These are phyloP conservation scores for Hepsetus odoe DNA, from an alignment of 2,113 vertebrate genomes.

Conservation along the genomic window DNA sequence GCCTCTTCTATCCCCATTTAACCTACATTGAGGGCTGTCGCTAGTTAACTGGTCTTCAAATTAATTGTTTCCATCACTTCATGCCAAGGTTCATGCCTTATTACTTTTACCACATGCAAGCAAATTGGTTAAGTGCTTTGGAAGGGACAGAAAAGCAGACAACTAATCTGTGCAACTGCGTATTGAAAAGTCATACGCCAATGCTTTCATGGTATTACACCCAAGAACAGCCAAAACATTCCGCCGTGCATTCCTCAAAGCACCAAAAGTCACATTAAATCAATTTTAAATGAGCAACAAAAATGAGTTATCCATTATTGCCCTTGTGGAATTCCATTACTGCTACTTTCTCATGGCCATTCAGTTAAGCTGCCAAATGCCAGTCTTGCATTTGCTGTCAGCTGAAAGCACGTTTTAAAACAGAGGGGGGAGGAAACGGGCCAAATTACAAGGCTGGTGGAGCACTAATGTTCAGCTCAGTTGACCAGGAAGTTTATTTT, in stretches of 20 bases:
- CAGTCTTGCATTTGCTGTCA: conserved; percentile 9
- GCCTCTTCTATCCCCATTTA: conserved; percentile 51
- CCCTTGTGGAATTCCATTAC: conserved; percentile 22
- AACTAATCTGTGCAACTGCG: neutral
- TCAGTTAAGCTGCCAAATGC: conserved; percentile 31
- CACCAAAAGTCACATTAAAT: neutral
- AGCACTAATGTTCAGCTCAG: conserved; percentile 24
- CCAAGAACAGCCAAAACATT: neutral
- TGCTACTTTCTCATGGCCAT: conserved; percentile 39
- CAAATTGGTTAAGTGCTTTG: conserved; percentile 39
- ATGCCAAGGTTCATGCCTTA: conserved; percentile 50
- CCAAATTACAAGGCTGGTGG: conserved; percentile 47
- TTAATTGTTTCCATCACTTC: conserved; percentile 41
- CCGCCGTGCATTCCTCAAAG: neutral
- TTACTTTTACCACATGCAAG: conserved; percentile 38
- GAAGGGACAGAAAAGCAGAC: neutral
- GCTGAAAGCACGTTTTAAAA: conserved; percentile 37
- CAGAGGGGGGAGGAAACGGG: conserved; percentile 15
- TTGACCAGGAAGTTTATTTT: conserved; percentile 46
- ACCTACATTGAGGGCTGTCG: conserved; percentile 41
- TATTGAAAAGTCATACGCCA: neutral
- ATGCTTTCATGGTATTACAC: neutral
- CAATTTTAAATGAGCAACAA: neutral
- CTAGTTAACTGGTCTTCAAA: conserved; percentile 41
- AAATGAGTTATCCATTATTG: neutral